Conservation (phyloP, 2,888 invertebrate genomes). For the Eupeodes latifasciatus region DNA sequence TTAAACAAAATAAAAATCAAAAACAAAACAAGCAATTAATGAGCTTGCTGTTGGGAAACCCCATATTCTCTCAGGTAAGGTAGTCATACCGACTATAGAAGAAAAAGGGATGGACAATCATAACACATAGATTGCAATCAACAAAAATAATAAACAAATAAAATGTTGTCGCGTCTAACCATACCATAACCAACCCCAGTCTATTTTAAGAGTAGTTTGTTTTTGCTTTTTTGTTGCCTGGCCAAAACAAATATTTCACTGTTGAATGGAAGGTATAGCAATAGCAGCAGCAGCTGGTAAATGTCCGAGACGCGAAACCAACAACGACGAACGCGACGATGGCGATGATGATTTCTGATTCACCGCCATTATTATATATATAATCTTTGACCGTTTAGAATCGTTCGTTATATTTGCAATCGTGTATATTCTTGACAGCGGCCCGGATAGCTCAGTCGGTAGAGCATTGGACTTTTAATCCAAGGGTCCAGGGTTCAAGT, state of each 20-base stretch:
- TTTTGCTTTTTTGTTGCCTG: not conserved
- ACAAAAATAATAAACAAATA: slow-evolving; percentile 36
- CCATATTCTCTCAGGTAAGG: too few relatives aligned
- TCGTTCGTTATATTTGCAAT: slow-evolving; percentile 22
- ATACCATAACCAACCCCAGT: not conserved
- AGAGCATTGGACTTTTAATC: slow-evolving; percentile 75
- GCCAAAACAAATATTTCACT: slow-evolving; percentile 9
- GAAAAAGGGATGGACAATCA: not conserved
- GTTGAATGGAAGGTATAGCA: slow-evolving; percentile 30
- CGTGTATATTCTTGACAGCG: slow-evolving; percentile 22
- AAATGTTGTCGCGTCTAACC: slow-evolving; percentile 16
- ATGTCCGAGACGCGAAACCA: not conserved
- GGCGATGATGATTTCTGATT: not conserved
- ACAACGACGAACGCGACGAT: not conserved
- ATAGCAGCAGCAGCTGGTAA: not conserved
- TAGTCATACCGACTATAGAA: not conserved
- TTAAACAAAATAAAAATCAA: not conserved
- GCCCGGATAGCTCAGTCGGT: slow-evolving; percentile 73
- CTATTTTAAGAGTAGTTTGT: slow-evolving; percentile 43
- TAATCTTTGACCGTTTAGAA: slow-evolving; percentile 1
- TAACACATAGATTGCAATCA: slow-evolving; percentile 48
- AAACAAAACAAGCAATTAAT: slow-evolving; percentile 19
- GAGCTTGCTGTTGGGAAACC: slow-evolving; percentile 27
- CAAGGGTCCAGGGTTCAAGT: slow-evolving; percentile 75
- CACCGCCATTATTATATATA: not conserved